Conservation (phyloP, 2,797 vertebrate species). For the Melanotaenia trifasciata region DNA sequence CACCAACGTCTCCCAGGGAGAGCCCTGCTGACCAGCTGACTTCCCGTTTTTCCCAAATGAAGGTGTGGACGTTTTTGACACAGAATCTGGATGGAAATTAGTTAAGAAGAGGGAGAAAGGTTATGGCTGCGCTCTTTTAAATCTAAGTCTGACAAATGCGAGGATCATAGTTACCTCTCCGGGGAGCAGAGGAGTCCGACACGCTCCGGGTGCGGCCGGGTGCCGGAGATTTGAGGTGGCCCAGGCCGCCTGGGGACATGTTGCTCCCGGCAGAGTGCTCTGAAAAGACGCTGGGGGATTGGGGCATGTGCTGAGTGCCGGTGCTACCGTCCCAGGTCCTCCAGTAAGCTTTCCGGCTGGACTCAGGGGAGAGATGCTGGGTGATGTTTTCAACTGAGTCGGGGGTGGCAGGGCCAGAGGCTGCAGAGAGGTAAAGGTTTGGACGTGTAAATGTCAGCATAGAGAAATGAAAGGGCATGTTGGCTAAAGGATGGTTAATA, state of each 20-base stretch:
- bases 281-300: conserved; percentile 89
- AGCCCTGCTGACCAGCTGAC: conserved; percentile 90
- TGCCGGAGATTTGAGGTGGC: conserved; percentile 94
- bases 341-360: conserved; percentile 94
- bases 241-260: conserved; percentile 83
- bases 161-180: conserved; percentile 84
- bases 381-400: conserved; percentile 92
- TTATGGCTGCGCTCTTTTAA: too few relatives aligned
- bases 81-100: conserved; percentile 81
- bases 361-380: conserved; percentile 96
- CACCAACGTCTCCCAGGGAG: conserved; percentile 97
- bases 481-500: neutral
- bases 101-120: neutral
- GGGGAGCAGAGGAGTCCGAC: conserved; percentile 94
- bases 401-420: conserved; percentile 94
- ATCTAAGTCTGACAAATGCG: neutral
- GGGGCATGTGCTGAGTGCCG: conserved; percentile 84
- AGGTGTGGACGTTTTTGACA: conserved; percentile 93
- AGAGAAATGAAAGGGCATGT: neutral
- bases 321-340: conserved; percentile 91
- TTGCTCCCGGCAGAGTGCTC: conserved; percentile 87
- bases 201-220: conserved; percentile 91
- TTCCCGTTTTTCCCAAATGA: conserved; percentile 92
- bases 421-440: conserved; percentile 69
- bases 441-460: conserved; percentile 47